These are phyloP conservation scores for Trachelus iudaicus DNA, from an alignment of 2,888 invertebrate species.

Conservation along the genomic window DNA sequence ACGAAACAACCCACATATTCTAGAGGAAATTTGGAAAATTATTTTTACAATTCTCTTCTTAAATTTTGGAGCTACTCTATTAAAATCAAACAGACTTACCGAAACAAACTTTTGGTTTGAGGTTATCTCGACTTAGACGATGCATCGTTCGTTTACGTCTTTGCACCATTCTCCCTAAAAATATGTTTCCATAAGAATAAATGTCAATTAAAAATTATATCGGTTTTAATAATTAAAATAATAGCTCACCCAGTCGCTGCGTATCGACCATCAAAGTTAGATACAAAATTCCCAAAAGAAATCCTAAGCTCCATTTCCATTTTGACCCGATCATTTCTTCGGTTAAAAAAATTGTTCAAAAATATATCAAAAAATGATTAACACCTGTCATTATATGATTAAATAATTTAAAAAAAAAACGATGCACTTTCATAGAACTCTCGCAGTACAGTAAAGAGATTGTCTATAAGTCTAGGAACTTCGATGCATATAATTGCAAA, in stretches of 20 bases:
- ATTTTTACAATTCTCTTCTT: conserved; percentile 70
- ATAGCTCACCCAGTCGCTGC: neutral
- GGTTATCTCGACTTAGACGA: conserved; percentile 44
- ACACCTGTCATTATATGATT: neutral
- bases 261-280: neutral
- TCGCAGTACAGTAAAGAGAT: neutral
- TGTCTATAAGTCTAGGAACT: neutral
- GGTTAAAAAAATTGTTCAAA: neutral
- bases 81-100: conserved; percentile 40
- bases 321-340: neutral
- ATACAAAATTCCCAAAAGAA: neutral
- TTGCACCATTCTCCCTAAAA: conserved; percentile 40
- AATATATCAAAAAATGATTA: neutral
- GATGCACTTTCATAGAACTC: neutral
- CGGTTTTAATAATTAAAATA: neutral
- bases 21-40: conserved; percentile 61
- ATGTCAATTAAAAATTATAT: neutral
- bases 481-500: neutral
- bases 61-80: neutral
- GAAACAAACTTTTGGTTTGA: conserved; percentile 53
- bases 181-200: neutral
- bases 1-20: conserved; percentile 71
- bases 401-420: neutral
- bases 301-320: neutral
- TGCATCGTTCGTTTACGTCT: conserved; percentile 44